phyloP scores from a whole-genome alignment of 2,888 invertebrate genomes.

The Tiliacea citrago region DNA sequence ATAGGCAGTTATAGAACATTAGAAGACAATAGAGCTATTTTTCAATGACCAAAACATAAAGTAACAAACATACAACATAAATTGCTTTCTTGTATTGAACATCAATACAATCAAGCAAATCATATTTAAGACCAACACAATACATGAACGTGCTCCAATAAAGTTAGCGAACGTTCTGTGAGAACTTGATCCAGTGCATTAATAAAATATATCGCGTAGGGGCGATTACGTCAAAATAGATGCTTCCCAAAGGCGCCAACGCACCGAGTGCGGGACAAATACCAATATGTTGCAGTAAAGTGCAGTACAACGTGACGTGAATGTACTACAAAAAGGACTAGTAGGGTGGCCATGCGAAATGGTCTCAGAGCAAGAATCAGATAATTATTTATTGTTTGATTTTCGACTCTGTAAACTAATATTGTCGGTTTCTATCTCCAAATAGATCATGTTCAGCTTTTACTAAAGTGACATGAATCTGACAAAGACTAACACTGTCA shows the following conservation, averaged over 20 bases:
- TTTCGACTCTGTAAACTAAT: too few relatives aligned
- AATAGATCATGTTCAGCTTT: too few relatives aligned
- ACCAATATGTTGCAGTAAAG: constrained; percentile 76
- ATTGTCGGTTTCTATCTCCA: not conserved
- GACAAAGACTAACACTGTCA: not conserved
- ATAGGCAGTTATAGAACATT: constrained; percentile 25
- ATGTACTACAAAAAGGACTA: constrained; percentile 58
- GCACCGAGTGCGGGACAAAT: constrained; percentile 79
- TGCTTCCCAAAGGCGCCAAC: constrained; percentile 79
- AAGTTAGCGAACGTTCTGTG: constrained; percentile 67
- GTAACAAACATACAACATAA: constrained; percentile 8
- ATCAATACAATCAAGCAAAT: constrained; percentile 51
- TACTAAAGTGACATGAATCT: too few relatives aligned
- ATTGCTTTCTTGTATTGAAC: constrained; percentile 40
- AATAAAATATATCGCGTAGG: constrained; percentile 81
- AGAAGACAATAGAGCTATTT: constrained; percentile 22
- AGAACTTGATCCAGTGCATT: constrained; percentile 74
- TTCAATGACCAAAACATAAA: not conserved
- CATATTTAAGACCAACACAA: constrained; percentile 61
- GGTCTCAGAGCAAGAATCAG: not conserved
- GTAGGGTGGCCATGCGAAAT: constrained; percentile 52
- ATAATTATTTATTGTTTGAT: not conserved
- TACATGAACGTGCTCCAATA: constrained; percentile 62
- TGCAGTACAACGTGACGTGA: constrained; percentile 68
- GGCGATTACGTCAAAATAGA: constrained; percentile 73